Conservation (phyloP, 2,888 invertebrate genomes). For the Corbicula japonica region DNA sequence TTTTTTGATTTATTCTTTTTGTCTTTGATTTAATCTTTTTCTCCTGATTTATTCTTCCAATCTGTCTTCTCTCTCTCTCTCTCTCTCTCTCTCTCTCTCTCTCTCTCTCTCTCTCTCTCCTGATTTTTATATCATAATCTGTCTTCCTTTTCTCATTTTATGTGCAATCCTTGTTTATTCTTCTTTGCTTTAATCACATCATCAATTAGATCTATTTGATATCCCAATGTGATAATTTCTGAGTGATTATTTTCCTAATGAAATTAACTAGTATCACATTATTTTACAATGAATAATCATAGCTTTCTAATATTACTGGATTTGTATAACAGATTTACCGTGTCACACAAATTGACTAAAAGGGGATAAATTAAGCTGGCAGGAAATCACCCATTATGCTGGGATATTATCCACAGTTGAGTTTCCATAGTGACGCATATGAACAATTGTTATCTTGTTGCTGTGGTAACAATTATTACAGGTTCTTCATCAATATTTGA, state of each 20-base stretch:
- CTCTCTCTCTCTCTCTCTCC: neutral
- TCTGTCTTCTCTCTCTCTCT: neutral
- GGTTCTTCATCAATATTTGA: constrained; percentile 65
- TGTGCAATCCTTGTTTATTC: no score
- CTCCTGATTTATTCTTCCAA: no score
- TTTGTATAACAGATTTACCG: constrained; percentile 8
- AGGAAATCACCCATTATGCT: constrained; percentile 60
- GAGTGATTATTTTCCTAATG: constrained; percentile 18
- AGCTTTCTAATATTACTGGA: neutral
- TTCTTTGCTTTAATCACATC: constrained; percentile 20
- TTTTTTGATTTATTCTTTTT: no score
- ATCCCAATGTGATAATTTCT: neutral
- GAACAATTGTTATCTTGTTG: constrained; percentile 63
- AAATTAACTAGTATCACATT: constrained; percentile 23
- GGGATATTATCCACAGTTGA: constrained; percentile 37
- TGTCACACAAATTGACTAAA: constrained; percentile 51
- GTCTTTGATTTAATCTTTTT: no score
- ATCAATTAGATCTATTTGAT: neutral
- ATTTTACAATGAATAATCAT: constrained; percentile 7
- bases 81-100: neutral
- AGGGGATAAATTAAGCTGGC: constrained; percentile 43
- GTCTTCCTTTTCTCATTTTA: no score
- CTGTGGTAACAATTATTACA: constrained; percentile 61
- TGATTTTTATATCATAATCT: no score
- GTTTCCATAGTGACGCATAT: constrained; percentile 63